These are phyloP conservation scores for Paralinhomoeus sp. DNA, from an alignment of 2,888 invertebrate genomes.

Conservation along the genomic window DNA sequence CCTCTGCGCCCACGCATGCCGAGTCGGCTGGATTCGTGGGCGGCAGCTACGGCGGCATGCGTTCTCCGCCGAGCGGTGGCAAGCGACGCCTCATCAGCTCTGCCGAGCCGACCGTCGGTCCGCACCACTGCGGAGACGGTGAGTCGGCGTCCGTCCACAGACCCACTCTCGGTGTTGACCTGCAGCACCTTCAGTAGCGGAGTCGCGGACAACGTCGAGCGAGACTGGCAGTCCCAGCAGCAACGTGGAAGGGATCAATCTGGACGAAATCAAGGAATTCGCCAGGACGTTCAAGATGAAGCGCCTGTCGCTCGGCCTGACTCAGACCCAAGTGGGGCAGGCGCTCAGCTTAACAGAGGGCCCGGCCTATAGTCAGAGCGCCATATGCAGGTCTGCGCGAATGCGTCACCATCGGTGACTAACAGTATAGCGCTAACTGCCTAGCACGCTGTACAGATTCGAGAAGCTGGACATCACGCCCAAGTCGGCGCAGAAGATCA, in stretches of 20 bases:
- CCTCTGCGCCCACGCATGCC: no score
- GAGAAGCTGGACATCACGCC: slow-evolving; percentile 97
- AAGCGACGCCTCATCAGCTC: no score
- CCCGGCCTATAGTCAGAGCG: slow-evolving; percentile 93
- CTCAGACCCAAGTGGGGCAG: slow-evolving; percentile 34
- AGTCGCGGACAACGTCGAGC: no score
- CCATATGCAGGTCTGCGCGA: slow-evolving; percentile 76
- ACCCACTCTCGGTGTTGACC: no score
- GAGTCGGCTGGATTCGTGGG: no score
- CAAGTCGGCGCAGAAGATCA: slow-evolving; percentile 96
- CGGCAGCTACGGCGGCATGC: no score
- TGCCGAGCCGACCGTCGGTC: no score
- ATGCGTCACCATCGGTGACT: background rate
- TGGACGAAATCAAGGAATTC: slow-evolving; percentile 94
- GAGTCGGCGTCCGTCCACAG: no score
- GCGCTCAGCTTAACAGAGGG: slow-evolving; percentile 85
- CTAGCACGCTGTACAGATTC: slow-evolving; percentile 45
- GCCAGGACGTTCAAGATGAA: slow-evolving; percentile 49
- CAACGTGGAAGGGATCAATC: slow-evolving; percentile 56
- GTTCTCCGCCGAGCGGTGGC: no score
- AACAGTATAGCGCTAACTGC: background rate
- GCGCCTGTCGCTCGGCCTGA: slow-evolving; percentile 63
- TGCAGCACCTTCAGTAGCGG: no score
- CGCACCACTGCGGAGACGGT: no score
- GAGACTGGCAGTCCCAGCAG: no score